Conservation (phyloP, 2,888 invertebrate genomes). For the Phasia obesa region DNA sequence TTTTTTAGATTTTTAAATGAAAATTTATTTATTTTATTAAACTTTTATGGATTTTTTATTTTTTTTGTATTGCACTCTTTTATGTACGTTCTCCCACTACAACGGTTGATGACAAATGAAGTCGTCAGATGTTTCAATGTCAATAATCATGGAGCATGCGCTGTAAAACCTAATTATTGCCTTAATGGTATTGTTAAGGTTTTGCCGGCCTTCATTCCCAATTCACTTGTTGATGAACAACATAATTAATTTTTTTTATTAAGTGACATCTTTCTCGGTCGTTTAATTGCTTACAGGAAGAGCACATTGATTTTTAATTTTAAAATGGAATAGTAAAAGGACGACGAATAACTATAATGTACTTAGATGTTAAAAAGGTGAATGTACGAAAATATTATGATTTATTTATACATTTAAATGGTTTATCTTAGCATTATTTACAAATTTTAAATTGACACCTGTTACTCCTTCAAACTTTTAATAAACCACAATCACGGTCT, state of each 20-base stretch:
- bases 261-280: neutral
- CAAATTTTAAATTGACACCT: neutral
- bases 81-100: slow-evolving; percentile 56
- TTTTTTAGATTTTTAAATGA: neutral
- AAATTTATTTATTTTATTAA: neutral
- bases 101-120: slow-evolving; percentile 46
- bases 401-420: neutral
- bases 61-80: slow-evolving; percentile 19
- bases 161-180: neutral
- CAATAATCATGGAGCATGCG: slow-evolving; percentile 50
- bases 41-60: slow-evolving; percentile 16
- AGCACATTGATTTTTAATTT: slow-evolving; percentile 46
- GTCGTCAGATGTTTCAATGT: slow-evolving; percentile 58
- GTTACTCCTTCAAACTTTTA: neutral
- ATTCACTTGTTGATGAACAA: slow-evolving; percentile 56
- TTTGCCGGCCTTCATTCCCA: slow-evolving; percentile 23
- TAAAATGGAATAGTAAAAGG: slow-evolving; percentile 1
- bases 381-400: neutral
- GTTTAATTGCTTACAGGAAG: neutral
- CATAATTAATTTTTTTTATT: slow-evolving; percentile 40
- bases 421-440: neutral
- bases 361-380: neutral
- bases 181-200: neutral
- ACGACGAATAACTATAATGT: neutral
- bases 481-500: too few species aligned